Base-by-base conservation (phyloP, 2,113 vertebrate genomes). In the Labeo catla region DNA sequence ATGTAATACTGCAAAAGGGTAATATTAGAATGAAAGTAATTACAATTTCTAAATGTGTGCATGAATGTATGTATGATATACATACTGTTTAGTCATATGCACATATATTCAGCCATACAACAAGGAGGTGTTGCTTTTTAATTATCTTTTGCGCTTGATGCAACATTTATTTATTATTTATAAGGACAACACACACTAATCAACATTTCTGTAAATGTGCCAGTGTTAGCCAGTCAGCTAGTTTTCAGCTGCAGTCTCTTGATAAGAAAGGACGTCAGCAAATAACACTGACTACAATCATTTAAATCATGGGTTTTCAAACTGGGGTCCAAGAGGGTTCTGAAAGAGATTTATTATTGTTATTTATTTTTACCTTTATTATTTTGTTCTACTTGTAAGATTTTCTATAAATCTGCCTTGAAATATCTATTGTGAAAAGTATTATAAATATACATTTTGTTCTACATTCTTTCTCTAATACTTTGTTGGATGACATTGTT, bases 31-130 rank as follows among this genome's bases (percentile, higher is more conserved):
- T 50, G 28, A 63, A 83, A 89, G 89, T 93, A 92, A 94, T 94
- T 93, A 86, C 84, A 72, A 83, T 90, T 91, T 91, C 80, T 91
- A 93, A 92, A 92, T 89, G 89, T 86, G 50, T 86, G 76, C 76
- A n/a, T 23, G 73, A 43, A 45, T 57, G 21, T 23, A 76, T 65
- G 21, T 11, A 66, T 78, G 15, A 23, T 47, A 57, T 50, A 34
- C 13, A 43, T 74, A 50, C n/a, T 28, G 4, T n/a, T 72, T 52
- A 82, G 79, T 57, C 13, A 39, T 39, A 39, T 68, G 13, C 34
- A n/a, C 8, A 68, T 36, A 87, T 87, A 81, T 61, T 84, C 52
- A 65, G 52, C 15, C 21, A 73, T 57, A 8, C 8, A 23, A 80
- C 9, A 74, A 50, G 74, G 6, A 12, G 12, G 86, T 1, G 23